Conservation (phyloP, 2,797 vertebrate genomes). For the Crenuchus spilurus region DNA sequence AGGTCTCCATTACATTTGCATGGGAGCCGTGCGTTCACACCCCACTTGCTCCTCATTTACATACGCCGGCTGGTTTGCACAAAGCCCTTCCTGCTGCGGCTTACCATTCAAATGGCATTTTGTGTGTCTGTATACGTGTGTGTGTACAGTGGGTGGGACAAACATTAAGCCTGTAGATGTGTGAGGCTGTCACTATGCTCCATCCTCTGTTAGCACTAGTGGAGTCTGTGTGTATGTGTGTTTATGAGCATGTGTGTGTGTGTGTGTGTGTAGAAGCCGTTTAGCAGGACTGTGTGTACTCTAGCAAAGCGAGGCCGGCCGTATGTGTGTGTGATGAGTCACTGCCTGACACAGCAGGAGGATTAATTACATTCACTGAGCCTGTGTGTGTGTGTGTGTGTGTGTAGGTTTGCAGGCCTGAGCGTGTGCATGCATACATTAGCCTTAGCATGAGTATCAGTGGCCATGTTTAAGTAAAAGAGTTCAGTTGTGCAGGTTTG, state of each 20-base stretch:
- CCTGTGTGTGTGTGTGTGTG: conserved; percentile 39
- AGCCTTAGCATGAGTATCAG: conserved; percentile 37
- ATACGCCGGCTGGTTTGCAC: conserved; percentile 42
- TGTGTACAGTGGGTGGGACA: conserved; percentile 26
- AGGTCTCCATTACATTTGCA: conserved; percentile 61
- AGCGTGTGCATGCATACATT: conserved; percentile 27
- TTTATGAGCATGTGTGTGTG: conserved; percentile 30
- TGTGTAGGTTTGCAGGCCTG: conserved; percentile 7
- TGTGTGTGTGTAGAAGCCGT: conserved; percentile 41
- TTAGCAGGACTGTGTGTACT: conserved; percentile 54
- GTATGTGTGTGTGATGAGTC: conserved; percentile 61
- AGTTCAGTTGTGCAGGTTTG: conserved; percentile 33
- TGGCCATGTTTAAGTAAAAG: conserved; percentile 54
- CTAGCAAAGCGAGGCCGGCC: conserved; percentile 46
- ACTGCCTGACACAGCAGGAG: conserved; percentile 60
- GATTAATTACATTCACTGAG: conserved; percentile 56
- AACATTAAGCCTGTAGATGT: conserved; percentile 12
- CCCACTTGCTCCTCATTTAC: conserved; percentile 50
- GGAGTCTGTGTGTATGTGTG: conserved; percentile 8
- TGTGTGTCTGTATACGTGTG: conserved; percentile 21
- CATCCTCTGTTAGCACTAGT: conserved; percentile 21
- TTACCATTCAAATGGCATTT: conserved; percentile 35
- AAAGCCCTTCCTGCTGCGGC: conserved; percentile 45
- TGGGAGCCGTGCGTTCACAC: conserved; percentile 48
- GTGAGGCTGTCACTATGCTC: conserved; percentile 27